Percentiles rank a stretch among this genome's conserved stretches.
These are phyloP conservation scores for Silvanus unidentatus DNA, from an alignment of 2,888 invertebrate genomes.

Conservation along the genomic window DNA sequence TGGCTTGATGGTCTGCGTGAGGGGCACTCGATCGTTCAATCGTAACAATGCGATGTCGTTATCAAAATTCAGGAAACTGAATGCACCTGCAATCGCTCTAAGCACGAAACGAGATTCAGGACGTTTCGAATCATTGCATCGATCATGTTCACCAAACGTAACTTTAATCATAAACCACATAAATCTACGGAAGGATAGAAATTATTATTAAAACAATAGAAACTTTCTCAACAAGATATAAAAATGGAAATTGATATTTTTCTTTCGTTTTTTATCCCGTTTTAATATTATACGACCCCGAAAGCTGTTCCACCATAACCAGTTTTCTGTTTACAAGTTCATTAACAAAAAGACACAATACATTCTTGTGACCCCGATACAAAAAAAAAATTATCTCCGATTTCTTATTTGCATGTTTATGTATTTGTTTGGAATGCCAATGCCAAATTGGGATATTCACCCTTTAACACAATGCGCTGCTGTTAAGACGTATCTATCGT, in stretches of 20 bases:
- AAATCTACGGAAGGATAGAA: constrained; percentile 66
- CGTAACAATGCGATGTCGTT: constrained; percentile 80
- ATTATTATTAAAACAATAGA: background rate
- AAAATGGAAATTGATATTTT: too few relatives aligned
- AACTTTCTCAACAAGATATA: too few relatives aligned
- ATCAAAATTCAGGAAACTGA: constrained; percentile 80
- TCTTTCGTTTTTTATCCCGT: constrained; percentile 9
- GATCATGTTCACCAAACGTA: constrained; percentile 81
- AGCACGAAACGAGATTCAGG: constrained; percentile 76
- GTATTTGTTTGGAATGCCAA: too few relatives aligned
- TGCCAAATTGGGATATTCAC: constrained; percentile 43
- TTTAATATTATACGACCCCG: constrained; percentile 3
- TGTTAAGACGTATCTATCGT: constrained; percentile 80
- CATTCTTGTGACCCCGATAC: too few relatives aligned
- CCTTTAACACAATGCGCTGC: constrained; percentile 89
- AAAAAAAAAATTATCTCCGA: too few relatives aligned
- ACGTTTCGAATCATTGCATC: constrained; percentile 64
- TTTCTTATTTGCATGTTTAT: too few relatives aligned
- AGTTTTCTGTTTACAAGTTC: constrained; percentile 12
- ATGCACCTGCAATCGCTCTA: constrained; percentile 70
- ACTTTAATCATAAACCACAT: constrained; percentile 93
- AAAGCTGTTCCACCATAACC: constrained; percentile 13
- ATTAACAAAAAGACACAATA: constrained; percentile 8
- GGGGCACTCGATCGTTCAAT: constrained; percentile 73
- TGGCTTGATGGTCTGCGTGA: constrained; percentile 73